Evolutionary conservation across 2,113 vertebrate species (phyloP), one percentile per base, ranked within the genome.

Genomic region (Glaucidium brasilianum): DNA sequence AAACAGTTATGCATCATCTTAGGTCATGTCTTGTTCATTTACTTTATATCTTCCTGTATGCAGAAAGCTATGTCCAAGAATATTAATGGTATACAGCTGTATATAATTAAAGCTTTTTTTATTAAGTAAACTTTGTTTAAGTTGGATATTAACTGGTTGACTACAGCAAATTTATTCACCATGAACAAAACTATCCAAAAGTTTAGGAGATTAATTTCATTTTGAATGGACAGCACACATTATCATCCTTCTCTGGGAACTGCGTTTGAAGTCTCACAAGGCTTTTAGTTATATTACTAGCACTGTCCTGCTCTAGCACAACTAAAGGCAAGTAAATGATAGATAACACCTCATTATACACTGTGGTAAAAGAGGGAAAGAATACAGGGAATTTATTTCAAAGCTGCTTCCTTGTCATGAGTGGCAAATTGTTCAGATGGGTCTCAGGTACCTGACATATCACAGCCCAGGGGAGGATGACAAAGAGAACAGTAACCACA

Each of bases 1-100:
- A 97, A 97, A 97, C 79, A 94, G 95, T 96, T 91, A 87, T 85
- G 74, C 93, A 92, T 94, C 13, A 32, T 96, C 88, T 94, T 88
- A 96, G 94, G 96, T 98, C 96, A 89, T 63, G 85, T 93, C 91
- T 93, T 96, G 39, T 89, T 95, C 94, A 96, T 97, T 98, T 98
- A 94, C 83, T 96, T 97, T 74, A 41, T 90, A 85, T 93, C 95
- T 97, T 98, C 78, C 89, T 95, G 66, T 68, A 80, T 49, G 71
- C 39, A 95, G 76, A 93, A 96, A 83, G 55, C 45, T 90, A 47
- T 37, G 19, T 68, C 49, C 79, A 75, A 96, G 43, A 88, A 90
- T 94, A 97, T 91, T 93, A 93, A 95, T 94, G 49, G 15, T 62
- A 59, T 53, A 75, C 34, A 94, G 63, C 37, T 91, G 88, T 60